Evolutionary conservation across 2,888 invertebrate species (phyloP), one percentile per base, ranked within the genome.

Genomic region (Hemithea aestivaria): DNA sequence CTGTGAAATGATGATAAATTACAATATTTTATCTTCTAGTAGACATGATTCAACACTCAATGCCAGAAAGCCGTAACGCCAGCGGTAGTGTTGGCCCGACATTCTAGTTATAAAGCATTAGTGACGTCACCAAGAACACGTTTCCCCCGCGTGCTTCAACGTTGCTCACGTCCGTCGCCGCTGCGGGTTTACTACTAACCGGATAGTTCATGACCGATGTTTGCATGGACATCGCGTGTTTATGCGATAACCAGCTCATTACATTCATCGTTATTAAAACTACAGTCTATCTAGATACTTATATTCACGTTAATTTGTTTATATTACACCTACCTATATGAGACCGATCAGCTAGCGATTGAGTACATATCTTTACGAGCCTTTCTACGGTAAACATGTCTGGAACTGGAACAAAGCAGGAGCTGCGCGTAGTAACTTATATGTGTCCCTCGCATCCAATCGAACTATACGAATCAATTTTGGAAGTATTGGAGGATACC

Each of bases 401-500:
- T 22, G 52, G 56, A 49, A 58, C 54, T 35, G 52, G 56, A 49
- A 58, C 54, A 35, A 78, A 73, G 50, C 53, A 58, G 39, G 80
- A 84, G 48, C 63, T 91, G 37, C 84, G 90, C 7, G 61, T 90
- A 27, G 80, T 89, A 45, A 90, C 91, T 0, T 91, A 90, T 60
- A 87, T 91, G 87, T 89, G 89, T 49, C 91, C 91, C 7, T 88
- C 89, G 28, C 85, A 90, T 47, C 90, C 90, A 3, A 87, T 91
- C 25, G 89, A 89, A 56, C 62, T 90, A 27, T 91, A 89, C 65
- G 89, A 91, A 62, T 66, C 85, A 41, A 74, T 90, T 24, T 55
- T 89, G 59, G 81, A 89, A 35, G 77, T 90, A 40, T 60, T 91
- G 44, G 91, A 91, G 58, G 74, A 84, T 20, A 66, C 80, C 4